phyloP scores from a whole-genome alignment of 2,797 vertebrate genomes.

The Pterois miles region DNA sequence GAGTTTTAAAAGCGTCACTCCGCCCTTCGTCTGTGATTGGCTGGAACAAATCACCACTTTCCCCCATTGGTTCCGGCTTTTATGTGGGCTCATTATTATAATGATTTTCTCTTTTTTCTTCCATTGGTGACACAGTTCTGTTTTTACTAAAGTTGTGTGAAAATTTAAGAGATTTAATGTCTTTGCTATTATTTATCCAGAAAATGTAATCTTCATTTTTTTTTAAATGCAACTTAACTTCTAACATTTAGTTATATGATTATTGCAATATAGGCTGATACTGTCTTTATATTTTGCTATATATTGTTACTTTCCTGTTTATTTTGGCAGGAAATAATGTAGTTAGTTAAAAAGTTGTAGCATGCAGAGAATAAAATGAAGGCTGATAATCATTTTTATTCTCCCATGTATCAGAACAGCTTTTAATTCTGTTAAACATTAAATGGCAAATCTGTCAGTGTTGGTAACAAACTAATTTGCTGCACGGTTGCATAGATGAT shows the following conservation, averaged over 20 bases:
- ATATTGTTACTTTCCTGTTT: background rate
- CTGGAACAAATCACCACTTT: constrained; percentile 53
- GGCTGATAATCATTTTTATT: background rate
- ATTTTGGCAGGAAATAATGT: background rate
- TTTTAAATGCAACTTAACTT: background rate
- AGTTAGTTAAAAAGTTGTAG: background rate
- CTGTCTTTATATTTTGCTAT: background rate
- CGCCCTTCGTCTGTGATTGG: constrained; percentile 79
- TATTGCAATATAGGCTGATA: background rate
- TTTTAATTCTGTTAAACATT: background rate
- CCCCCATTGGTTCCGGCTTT: constrained; percentile 72
- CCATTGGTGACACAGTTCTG: constrained; percentile 25
- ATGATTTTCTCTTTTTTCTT: constrained; percentile 32
- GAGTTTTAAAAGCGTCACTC: constrained; percentile 76
- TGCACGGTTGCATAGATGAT: background rate
- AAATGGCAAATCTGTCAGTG: background rate
- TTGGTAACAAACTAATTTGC: background rate
- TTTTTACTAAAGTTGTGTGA: constrained; percentile 42
- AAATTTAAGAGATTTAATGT: too few species aligned
- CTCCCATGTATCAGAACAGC: background rate
- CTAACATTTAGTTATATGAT: background rate
- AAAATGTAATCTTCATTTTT: background rate
- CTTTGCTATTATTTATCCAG: background rate
- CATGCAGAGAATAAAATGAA: background rate
- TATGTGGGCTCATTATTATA: constrained; percentile 53